These are phyloP conservation scores for Euglossa dilemma DNA, from an alignment of 1,140 invertebrate genomes.

Conservation along the genomic window DNA sequence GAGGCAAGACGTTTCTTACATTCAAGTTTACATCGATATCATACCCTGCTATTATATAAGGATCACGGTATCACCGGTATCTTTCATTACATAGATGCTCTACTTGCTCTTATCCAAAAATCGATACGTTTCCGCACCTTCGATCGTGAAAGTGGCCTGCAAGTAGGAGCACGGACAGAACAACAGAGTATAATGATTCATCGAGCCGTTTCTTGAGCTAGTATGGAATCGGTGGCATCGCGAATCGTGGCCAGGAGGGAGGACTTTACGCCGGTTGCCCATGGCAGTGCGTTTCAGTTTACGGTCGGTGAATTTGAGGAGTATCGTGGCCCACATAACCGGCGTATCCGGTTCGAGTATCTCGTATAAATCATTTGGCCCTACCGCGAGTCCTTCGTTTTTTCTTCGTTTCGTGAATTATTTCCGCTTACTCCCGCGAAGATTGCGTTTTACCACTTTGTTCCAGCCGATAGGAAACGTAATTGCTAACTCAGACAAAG, in stretches of 20 bases:
- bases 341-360: conserved; percentile 52
- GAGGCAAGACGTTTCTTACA: no score
- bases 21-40: no score
- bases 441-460: conserved; percentile 24
- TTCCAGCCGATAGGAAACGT: conserved; percentile 24
- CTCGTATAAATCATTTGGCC: conserved; percentile 31
- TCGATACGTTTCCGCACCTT: neutral
- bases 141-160: conserved; percentile 1
- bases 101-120: neutral
- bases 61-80: no score
- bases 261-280: conserved; percentile 67
- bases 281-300: conserved; percentile 65
- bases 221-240: conserved; percentile 19
- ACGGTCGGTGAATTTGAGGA: conserved; percentile 68
- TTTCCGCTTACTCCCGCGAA: conserved; percentile 27
- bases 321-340: conserved; percentile 68
- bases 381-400: neutral
- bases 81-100: neutral
- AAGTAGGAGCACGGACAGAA: neutral
- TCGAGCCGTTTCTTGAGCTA: conserved; percentile 9
- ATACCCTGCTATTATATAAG: no score
- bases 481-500: conserved; percentile 12
- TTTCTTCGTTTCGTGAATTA: conserved; percentile 6
- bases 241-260: conserved; percentile 37
- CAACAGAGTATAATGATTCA: conserved; percentile 23